These are phyloP conservation scores for Cyclophora punctaria DNA, from an alignment of 2,888 invertebrate genomes.

Conservation along the genomic window DNA sequence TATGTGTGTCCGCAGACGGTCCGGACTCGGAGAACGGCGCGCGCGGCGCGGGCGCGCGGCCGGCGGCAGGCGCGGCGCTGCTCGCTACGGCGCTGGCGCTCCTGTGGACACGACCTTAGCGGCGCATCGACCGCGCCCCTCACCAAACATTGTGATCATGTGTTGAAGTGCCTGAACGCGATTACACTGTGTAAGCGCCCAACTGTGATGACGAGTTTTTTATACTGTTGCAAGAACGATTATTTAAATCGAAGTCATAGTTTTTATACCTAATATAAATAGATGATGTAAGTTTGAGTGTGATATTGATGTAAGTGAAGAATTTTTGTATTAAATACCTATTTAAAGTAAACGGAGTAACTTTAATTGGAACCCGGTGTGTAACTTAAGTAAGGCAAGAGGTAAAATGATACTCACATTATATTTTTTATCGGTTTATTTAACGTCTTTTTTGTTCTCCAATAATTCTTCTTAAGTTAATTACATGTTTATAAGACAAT, in stretches of 20 bases:
- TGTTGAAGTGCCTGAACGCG: slow-evolving; percentile 51
- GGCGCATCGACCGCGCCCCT: slow-evolving; percentile 2
- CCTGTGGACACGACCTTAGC: slow-evolving; percentile 21
- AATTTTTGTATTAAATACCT: slow-evolving; percentile 64
- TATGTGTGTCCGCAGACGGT: slow-evolving; percentile 29
- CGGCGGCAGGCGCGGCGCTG: slow-evolving; percentile 10
- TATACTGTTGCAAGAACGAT: slow-evolving; percentile 64
- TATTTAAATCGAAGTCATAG: slow-evolving; percentile 74
- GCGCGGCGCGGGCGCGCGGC: slow-evolving; percentile 23
- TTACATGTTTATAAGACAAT: slow-evolving; percentile 75
- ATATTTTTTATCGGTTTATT: slow-evolving; percentile 73
- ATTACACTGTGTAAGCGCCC: slow-evolving; percentile 63
- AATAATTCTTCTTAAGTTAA: slow-evolving; percentile 74
- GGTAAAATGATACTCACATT: slow-evolving; percentile 50
- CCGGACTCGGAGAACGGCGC: slow-evolving; percentile 31
- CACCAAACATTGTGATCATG: slow-evolving; percentile 61
- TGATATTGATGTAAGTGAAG: slow-evolving; percentile 71
- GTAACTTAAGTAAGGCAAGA: slow-evolving; percentile 1
- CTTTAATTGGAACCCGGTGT: no score
- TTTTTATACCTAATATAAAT: slow-evolving; percentile 74
- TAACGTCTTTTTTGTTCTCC: slow-evolving; percentile 73
- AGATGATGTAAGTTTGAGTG: slow-evolving; percentile 74
- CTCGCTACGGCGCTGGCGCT: slow-evolving; percentile 21
- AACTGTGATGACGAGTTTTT: slow-evolving; percentile 62
- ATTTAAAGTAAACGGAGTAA: slow-evolving; percentile 37